Percentiles rank a stretch among this genome's conserved stretches.
These are phyloP conservation scores for Brachyhypopomus gauderio DNA, from an alignment of 2,113 vertebrate genomes.

Conservation along the genomic window DNA sequence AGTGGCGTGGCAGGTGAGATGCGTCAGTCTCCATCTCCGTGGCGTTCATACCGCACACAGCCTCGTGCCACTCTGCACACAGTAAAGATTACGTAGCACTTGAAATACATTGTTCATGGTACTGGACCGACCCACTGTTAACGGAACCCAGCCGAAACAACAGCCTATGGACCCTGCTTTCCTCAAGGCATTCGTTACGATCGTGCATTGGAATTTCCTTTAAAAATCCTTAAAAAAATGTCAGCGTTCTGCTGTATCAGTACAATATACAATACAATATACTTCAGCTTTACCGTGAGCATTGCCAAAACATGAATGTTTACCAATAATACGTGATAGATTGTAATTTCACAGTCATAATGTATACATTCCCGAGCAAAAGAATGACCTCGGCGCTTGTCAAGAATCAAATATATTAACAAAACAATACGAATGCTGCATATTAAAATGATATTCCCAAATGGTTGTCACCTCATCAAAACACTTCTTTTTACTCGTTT, in stretches of 20 bases:
- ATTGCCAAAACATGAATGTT: too few species aligned
- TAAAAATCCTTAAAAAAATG: too few species aligned
- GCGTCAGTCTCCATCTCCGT: constrained; percentile 54
- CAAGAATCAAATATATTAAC: too few species aligned
- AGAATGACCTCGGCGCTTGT: too few species aligned
- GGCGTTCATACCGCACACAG: not conserved
- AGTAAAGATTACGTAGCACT: not conserved
- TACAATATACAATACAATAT: too few species aligned
- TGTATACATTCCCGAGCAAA: too few species aligned
- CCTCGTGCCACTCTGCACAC: constrained; percentile 22
- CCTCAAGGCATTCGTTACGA: too few species aligned
- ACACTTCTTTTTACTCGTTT: not conserved
- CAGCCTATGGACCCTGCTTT: not conserved
- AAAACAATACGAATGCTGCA: not conserved
- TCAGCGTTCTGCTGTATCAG: too few species aligned
- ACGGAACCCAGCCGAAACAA: not conserved
- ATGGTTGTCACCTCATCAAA: not conserved
- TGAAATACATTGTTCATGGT: not conserved
- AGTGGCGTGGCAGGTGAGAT: constrained; percentile 54
- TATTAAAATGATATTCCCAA: not conserved
- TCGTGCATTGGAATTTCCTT: too few species aligned
- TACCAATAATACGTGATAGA: too few species aligned
- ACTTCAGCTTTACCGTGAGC: too few species aligned
- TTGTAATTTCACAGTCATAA: too few species aligned
- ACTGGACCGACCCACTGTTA: not conserved